These are phyloP conservation scores for Mallotus villosus DNA, from an alignment of 2,797 vertebrate species.

Conservation along the genomic window DNA sequence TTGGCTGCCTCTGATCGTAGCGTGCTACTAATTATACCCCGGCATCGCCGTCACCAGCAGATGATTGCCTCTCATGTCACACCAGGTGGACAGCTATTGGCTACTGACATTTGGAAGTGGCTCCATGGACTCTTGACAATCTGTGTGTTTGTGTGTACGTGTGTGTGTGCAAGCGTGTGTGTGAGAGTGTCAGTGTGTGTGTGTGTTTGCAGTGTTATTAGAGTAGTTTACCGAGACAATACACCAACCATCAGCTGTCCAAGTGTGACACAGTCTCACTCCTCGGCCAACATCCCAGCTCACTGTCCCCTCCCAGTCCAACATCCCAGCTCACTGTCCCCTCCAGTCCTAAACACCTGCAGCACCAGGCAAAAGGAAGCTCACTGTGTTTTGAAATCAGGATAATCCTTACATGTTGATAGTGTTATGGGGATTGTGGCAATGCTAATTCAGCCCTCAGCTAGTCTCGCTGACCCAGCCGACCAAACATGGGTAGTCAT, in stretches of 20 bases:
- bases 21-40: no score
- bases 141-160: not conserved
- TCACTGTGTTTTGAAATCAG: not conserved
- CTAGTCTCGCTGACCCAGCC: conserved; percentile 30
- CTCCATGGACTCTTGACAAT: no score
- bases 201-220: not conserved
- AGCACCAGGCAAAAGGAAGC: not conserved
- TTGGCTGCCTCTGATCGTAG: no score
- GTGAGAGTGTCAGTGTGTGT: not conserved
- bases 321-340: not conserved
- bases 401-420: conserved; percentile 34
- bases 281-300: not conserved
- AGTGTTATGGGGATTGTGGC: conserved; percentile 8
- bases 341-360: not conserved
- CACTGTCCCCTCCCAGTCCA: not conserved
- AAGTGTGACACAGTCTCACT: no score
- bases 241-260: no score
- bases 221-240: not conserved
- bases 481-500: no score
- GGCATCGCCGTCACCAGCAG: no score
- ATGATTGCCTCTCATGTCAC: no score
- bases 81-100: no score
- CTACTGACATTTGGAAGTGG: no score
- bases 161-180: not conserved
- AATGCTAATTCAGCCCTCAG: conserved; percentile 29